Evolutionary conservation across 2,113 vertebrate genomes (phyloP), one percentile per base, ranked within the genome.

Genomic region (Tachuris rubrigastra): DNA sequence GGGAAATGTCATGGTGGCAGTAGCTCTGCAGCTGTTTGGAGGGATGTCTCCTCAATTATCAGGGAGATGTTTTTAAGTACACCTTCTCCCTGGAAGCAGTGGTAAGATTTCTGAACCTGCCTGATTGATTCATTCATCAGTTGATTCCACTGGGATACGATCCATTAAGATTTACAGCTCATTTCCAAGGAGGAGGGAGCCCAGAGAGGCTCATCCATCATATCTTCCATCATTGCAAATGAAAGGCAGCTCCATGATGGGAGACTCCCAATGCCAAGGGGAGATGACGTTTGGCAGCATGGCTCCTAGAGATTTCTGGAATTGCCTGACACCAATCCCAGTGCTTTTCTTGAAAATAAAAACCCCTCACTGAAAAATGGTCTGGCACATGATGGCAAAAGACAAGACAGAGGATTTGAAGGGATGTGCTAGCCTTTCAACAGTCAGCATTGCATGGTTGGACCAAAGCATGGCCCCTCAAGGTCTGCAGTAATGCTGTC

Each of bases 91-190:
- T 83, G 68, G 67, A 93, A 83, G 49, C 66, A 82, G 37, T 3
- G 5, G 42, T 37, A 78, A 44, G 21, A 73, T 73, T 78, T 90
- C 30, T 58, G 60, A 92, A 80, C 25, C 53, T 1, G 1, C 22
- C 24, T 81, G 63, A 85, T 30, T 62, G 52, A 81, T 71, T 76
- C 31, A 72, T 78, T 69, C 82, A 83, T 60, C 5, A 3, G 17
- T 56, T 33, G 46, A 95, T 66, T 83, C 87, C 52, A 39, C 41
- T 69, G 28, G 46, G 56, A 65, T 71, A 56, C 0, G 3, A 93
- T 71, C 56, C 56, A 66, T 65, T 87, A 71, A 87, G 27, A 66
- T 71, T 84, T 75, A 84, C 50, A 75, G 31, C 41, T 95, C 8
- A 2, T 80, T 90, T 90, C 62, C 56, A 66, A 80, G 50, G 44